A percentile compares a stretch with the other conserved stretches of the same genome.
These are phyloP conservation scores for Drosophila sordidapex DNA, from an alignment of 2,888 invertebrate genomes.

Conservation along the genomic window DNA sequence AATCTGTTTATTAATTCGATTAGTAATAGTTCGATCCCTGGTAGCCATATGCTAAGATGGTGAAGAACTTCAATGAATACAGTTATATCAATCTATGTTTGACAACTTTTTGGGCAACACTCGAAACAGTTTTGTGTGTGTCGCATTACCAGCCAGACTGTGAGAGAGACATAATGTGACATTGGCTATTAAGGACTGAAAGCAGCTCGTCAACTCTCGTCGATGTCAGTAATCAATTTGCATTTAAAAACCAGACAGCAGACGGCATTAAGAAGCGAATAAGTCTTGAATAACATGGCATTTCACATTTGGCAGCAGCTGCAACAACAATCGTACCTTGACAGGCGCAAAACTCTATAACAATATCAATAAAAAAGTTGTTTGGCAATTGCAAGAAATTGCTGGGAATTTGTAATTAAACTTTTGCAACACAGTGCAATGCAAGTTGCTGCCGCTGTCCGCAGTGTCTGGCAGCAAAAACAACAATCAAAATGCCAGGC, in stretches of 20 bases:
- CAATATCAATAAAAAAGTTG: conserved; percentile 80
- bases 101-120: conserved; percentile 19
- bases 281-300: conserved; percentile 71
- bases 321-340: conserved; percentile 17
- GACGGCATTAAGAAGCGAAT: conserved; percentile 44
- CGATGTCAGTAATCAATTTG: conserved; percentile 76
- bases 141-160: conserved; percentile 19
- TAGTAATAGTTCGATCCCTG: background rate
- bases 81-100: background rate
- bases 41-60: background rate
- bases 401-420: conserved; percentile 75
- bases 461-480: conserved; percentile 69
- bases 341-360: conserved; percentile 51
- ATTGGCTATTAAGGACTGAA: conserved; percentile 68
- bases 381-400: conserved; percentile 64
- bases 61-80: background rate
- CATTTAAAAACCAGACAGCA: conserved; percentile 57
- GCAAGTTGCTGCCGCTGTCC: conserved; percentile 69
- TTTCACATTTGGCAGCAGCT: conserved; percentile 69
- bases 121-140: conserved; percentile 28
- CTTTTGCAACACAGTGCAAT: conserved; percentile 60
- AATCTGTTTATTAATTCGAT: background rate
- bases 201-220: conserved; percentile 64
- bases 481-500: conserved; percentile 66
- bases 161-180: conserved; percentile 51